Conservation (phyloP, 1,140 invertebrate species). For the Apis laboriosa region DNA sequence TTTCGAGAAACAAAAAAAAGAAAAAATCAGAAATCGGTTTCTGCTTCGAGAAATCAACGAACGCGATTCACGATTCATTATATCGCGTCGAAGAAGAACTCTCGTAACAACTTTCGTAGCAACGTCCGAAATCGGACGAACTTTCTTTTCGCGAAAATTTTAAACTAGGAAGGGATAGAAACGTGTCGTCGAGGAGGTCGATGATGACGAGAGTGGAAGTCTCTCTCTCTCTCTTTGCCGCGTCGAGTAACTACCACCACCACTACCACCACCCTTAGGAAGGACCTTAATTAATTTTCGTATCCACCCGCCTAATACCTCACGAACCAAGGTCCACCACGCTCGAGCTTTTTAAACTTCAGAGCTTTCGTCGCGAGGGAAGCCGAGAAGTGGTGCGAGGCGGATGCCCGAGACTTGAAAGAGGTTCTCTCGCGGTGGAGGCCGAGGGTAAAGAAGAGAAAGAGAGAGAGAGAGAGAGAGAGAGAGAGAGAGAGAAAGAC, state of each 20-base stretch:
- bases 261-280: neutral
- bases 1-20: too few relatives aligned
- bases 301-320: conserved; percentile 60
- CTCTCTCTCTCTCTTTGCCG: conserved; percentile 1
- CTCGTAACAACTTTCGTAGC: neutral
- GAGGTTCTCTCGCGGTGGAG: conserved; percentile 13
- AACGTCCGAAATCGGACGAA: neutral
- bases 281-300: conserved; percentile 63
- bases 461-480: neutral
- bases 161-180: neutral
- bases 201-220: conserved; percentile 1
- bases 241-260: neutral
- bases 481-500: neutral
- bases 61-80: neutral
- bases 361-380: conserved; percentile 54
- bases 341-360: conserved; percentile 64
- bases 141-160: neutral
- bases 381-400: conserved; percentile 35
- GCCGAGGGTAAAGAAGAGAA: neutral
- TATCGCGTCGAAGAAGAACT: rapidly evolving
- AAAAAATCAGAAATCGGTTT: too few relatives aligned
- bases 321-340: conserved; percentile 43
- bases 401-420: conserved; percentile 17
- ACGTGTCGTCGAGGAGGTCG: neutral
- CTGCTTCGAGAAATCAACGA: neutral